These are phyloP conservation scores for Porphyrio hochstetteri DNA, from an alignment of 2,113 vertebrate species.

Conservation along the genomic window DNA sequence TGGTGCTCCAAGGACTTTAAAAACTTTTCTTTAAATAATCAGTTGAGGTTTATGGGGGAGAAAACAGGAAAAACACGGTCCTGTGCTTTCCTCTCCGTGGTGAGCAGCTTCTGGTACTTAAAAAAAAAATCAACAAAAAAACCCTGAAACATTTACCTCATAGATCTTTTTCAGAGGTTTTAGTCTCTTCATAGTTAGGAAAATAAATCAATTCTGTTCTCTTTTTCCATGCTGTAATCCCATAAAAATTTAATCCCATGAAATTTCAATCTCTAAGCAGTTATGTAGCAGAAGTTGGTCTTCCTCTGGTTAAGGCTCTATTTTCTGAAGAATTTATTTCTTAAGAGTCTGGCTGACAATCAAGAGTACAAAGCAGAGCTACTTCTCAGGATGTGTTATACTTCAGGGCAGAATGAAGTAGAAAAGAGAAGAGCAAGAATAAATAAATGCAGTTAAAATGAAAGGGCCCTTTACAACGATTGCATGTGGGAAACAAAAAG, in stretches of 20 bases:
- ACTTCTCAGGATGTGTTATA: background rate
- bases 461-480: background rate
- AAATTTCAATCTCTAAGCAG: background rate
- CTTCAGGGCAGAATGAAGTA: background rate
- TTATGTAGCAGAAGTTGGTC: background rate
- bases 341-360: background rate
- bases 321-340: background rate
- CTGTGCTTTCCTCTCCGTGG: background rate
- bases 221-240: background rate
- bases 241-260: background rate
- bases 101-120: background rate
- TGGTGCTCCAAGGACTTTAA: background rate
- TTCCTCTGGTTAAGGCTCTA: background rate
- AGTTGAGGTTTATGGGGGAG: accelerated
- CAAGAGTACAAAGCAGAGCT: background rate
- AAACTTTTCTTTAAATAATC: background rate
- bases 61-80: background rate
- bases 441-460: background rate
- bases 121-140: background rate
- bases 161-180: background rate
- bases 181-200: background rate
- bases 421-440: background rate
- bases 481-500: background rate
- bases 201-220: background rate
- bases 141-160: background rate